Evolutionary conservation across 2,113 vertebrate genomes (phyloP).

Genomic region (Choloepus hoffmanni): DNA sequence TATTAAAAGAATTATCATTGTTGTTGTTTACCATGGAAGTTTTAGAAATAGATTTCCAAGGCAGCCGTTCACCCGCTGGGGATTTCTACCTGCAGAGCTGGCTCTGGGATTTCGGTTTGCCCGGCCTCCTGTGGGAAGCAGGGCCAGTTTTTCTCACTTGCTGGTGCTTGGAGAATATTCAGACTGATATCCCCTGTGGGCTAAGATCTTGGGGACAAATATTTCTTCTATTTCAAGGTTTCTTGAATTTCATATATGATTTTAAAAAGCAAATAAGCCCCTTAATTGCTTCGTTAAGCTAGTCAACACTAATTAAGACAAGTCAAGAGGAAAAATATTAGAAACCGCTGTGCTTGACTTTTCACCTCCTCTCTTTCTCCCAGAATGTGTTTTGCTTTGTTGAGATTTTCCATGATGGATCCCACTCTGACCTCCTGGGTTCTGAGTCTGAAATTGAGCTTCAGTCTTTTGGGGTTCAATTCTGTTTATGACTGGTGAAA

Average conservation of each 20-base stretch:
- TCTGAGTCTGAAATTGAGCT: constrained; percentile 74
- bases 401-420: constrained; percentile 49
- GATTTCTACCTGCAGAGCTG: not conserved
- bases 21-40: not conserved
- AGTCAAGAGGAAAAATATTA: constrained; percentile 80
- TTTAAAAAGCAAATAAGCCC: constrained; percentile 83
- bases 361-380: not conserved
- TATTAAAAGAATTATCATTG: not conserved
- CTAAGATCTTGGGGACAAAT: constrained; percentile 83
- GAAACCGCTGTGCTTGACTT: constrained; percentile 77
- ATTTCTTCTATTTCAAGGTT: constrained; percentile 82
- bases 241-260: constrained; percentile 82
- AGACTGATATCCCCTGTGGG: constrained; percentile 78
- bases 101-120: constrained; percentile 62
- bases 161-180: constrained; percentile 67
- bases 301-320: constrained; percentile 83
- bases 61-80: not conserved
- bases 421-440: constrained; percentile 64
- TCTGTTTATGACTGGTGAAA: constrained; percentile 59
- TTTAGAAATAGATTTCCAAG: not conserved
- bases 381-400: constrained; percentile 46
- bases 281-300: constrained; percentile 84
- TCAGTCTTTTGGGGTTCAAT: constrained; percentile 55
- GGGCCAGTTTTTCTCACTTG: constrained; percentile 50
- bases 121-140: constrained; percentile 24